A percentile compares a stretch with the other conserved stretches of the same genome.
These are phyloP conservation scores for Ceuthmochares aereus DNA, from an alignment of 2,113 vertebrate genomes.

Conservation along the genomic window DNA sequence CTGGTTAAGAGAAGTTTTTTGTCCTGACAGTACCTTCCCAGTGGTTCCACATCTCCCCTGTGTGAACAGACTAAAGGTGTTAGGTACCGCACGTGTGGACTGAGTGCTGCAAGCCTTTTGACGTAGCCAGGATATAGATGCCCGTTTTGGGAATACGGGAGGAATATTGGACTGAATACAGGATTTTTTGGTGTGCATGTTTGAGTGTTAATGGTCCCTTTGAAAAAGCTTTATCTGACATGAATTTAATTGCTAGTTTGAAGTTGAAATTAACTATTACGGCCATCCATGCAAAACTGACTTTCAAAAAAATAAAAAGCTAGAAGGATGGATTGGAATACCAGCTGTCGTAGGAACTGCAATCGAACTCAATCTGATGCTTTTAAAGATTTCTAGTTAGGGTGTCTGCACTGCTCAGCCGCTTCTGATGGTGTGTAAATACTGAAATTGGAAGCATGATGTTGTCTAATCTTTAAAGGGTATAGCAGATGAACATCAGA, in stretches of 20 bases:
- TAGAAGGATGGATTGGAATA: background rate
- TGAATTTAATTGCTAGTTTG: background rate
- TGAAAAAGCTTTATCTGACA: background rate
- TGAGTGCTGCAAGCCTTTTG: background rate
- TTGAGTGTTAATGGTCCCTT: background rate
- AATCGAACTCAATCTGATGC: background rate
- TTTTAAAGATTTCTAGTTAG: background rate
- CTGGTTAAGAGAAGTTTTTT: background rate
- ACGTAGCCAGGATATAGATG: background rate
- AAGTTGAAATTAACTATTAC: background rate
- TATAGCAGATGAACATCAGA: background rate
- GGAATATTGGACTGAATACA: background rate
- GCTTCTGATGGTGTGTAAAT: background rate
- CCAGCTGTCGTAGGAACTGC: background rate
- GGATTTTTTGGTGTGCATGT: background rate
- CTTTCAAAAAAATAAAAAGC: background rate
- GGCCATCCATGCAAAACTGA: background rate
- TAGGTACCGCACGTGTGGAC: background rate
- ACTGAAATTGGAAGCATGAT: background rate
- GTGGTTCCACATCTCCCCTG: background rate
- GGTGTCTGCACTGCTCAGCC: background rate
- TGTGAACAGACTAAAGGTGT: background rate
- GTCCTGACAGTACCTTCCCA: background rate
- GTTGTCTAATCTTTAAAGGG: background rate
- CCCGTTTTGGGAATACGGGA: background rate